Evolutionary conservation across 2,797 vertebrate species (phyloP).

Genomic region (Syndactyla subalaris): DNA sequence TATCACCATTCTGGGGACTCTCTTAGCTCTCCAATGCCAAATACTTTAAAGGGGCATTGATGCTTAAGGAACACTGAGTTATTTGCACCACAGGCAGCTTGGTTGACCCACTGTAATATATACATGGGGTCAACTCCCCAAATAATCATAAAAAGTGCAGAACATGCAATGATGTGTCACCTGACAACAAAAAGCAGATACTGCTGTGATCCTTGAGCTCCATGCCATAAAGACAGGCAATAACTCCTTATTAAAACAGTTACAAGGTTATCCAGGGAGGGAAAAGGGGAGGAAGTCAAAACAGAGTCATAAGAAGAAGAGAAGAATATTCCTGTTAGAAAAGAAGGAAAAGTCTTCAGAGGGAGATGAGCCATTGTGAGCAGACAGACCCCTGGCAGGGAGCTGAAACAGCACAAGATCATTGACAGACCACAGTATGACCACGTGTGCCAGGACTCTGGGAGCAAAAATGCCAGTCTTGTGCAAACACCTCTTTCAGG

Average conservation of each 20-base stretch:
- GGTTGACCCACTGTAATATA: neutral
- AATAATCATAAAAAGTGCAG: neutral
- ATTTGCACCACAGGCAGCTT: neutral
- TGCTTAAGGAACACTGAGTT: neutral
- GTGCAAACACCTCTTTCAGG: neutral
- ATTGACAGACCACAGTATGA: fast-evolving
- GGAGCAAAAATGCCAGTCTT: neutral
- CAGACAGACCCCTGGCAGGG: neutral
- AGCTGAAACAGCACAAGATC: neutral
- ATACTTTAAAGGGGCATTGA: neutral
- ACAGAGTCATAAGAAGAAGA: neutral
- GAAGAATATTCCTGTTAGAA: neutral
- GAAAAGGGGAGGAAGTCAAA: neutral
- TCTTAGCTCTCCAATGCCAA: neutral
- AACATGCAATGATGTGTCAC: neutral
- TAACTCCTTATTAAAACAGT: neutral
- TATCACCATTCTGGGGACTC: neutral
- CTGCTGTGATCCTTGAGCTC: neutral
- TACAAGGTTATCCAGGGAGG: neutral
- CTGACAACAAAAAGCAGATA: neutral
- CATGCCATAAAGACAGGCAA: neutral
- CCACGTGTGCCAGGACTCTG: neutral
- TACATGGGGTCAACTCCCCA: neutral
- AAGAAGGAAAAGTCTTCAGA: neutral
- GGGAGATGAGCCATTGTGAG: neutral